Evolutionary conservation across 2,888 invertebrate species (phyloP).

Genomic region (Melanostoma scalare): DNA sequence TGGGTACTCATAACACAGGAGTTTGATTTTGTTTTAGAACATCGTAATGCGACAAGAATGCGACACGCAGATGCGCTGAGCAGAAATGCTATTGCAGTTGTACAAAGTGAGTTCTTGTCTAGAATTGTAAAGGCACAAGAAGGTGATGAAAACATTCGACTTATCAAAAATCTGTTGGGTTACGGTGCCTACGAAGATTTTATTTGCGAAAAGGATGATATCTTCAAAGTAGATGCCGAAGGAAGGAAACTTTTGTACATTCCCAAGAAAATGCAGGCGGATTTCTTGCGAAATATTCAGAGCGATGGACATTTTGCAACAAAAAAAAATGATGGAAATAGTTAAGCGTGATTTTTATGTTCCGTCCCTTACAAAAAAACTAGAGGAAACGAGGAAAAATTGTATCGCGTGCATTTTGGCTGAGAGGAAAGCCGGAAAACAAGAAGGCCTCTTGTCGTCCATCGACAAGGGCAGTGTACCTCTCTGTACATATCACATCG

Average conservation of each 20-base stretch:
- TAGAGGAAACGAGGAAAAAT: background rate
- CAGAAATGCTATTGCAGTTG: conserved; percentile 1
- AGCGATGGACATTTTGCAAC: conserved; percentile 5
- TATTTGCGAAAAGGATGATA: background rate
- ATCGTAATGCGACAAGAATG: conserved; percentile 55
- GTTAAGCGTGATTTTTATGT: conserved; percentile 2
- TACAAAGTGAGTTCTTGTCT: background rate
- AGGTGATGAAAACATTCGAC: background rate
- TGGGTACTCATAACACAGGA: conserved; percentile 74
- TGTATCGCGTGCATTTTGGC: conserved; percentile 13
- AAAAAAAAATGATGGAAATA: conserved; percentile 4
- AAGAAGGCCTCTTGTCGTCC: background rate
- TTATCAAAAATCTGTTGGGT: background rate
- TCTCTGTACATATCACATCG: conserved; percentile 2
- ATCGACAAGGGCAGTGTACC: conserved; percentile 10
- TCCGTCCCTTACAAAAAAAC: background rate
- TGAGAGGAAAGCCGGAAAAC: conserved; percentile 4
- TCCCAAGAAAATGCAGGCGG: conserved; percentile 9
- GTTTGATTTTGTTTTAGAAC: conserved; percentile 54
- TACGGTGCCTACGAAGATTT: background rate
- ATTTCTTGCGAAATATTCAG: background rate
- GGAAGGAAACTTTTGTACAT: background rate
- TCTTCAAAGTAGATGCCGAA: background rate
- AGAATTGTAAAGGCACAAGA: conserved; percentile 2
- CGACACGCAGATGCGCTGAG: conserved; percentile 56